A percentile compares a stretch with the other conserved stretches of the same genome.
Evolutionary conservation across 2,113 vertebrate genomes (phyloP).

Genomic region (Pan troglodytes): NHGRI_mPanTro3-v2.1_pri NC_072421.2:136472501-136473000

Average conservation of each 20-base stretch:
- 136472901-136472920: background rate
- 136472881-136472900: background rate
- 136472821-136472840: background rate
- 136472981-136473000: no score
- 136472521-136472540: background rate
- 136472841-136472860: background rate
- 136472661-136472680: background rate
- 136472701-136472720: background rate
- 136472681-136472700: background rate
- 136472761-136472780: background rate
- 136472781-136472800: slow-evolving; percentile 20
- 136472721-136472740: background rate
- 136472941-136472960: no score
- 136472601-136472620: background rate
- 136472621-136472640: background rate
- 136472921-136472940: background rate
- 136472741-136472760: background rate
- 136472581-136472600: background rate
- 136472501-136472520: background rate
- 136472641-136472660: background rate
- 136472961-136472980: no score
- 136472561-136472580: background rate
- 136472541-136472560: background rate
- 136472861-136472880: background rate
- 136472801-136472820: background rate